Evolutionary conservation across 64 coral and sea anemone genomes (phyloP), one percentile per base, ranked within the genome.

Genomic region (Montipora foliosa): DNA sequence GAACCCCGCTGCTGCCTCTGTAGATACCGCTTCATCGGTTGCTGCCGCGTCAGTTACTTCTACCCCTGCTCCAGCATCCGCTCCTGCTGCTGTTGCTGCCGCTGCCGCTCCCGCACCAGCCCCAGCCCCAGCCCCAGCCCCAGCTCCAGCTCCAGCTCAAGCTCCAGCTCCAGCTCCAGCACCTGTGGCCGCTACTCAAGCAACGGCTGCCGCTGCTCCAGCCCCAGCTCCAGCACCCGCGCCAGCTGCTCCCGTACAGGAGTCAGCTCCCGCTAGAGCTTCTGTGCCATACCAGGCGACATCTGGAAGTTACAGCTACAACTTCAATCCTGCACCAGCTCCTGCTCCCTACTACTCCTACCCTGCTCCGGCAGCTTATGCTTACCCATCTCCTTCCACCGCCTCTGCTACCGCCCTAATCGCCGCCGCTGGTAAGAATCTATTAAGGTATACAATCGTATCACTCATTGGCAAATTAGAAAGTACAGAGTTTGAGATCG

Each of bases 391-490:
- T 8, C 58, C 90, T 3, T 77, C 91, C 15, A 61, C 95, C 16
- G 91, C 95, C 13, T 89, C 93, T 67, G 96, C 96, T 7, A 97
- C 90, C 47, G 74, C 96, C 5, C 67, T 90, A 13, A 80, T 97
- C 10, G 95, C 92, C 79, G 89, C 95, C 16, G 92, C 95, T 94
- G 95, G 95, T 97, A 84, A 76, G 37, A 37, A 2, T 37, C 37
- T 37, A 37, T 37, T 37, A 37, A 37, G 37, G 74, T 3, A 44
- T 7, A 16, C 47, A 49, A 19, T 49, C 15, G 4, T 12, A 37
- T 44, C 12, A 14, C 16, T 14, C 17, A 21, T 20, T 71, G 4
- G 62, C 2, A 24, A 71, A 71, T 21, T 19, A 71, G 19, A 71
- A 71, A 71, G 68, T 14, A 64, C 0, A 64, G 13, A 64, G 6